Evolutionary conservation across 2,113 vertebrate species (phyloP).

Genomic region (Mobula birostris): DNA sequence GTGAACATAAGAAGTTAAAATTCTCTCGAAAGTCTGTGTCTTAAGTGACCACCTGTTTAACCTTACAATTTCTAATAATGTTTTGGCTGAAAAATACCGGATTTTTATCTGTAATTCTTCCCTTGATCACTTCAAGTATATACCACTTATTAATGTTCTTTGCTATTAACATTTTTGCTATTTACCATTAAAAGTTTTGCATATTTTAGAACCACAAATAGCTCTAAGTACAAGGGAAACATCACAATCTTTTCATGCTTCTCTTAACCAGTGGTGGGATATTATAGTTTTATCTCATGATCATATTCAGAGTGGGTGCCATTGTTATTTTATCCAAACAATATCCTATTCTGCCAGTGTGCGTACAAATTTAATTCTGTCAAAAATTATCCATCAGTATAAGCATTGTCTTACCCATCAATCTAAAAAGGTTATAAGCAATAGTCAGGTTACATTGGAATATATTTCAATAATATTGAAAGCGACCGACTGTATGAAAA

Average conservation of each 20-base stretch:
- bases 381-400: background rate
- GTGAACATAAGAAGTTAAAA: background rate
- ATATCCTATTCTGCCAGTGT: background rate
- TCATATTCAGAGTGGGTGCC: background rate
- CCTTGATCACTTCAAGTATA: background rate
- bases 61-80: background rate
- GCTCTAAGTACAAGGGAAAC: background rate
- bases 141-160: background rate
- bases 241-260: background rate
- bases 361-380: background rate
- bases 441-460: background rate
- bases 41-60: background rate
- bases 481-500: background rate
- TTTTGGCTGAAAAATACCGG: background rate
- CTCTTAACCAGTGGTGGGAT: background rate
- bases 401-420: too few relatives aligned
- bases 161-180: background rate
- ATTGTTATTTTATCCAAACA: background rate
- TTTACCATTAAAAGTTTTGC: background rate
- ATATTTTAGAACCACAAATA: background rate
- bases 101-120: background rate
- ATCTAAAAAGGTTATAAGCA: background rate
- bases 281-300: background rate
- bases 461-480: background rate
- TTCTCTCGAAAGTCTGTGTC: background rate